These are phyloP conservation scores for Sarcophaga subvicina DNA, from an alignment of 2,888 invertebrate genomes.

Conservation along the genomic window DNA sequence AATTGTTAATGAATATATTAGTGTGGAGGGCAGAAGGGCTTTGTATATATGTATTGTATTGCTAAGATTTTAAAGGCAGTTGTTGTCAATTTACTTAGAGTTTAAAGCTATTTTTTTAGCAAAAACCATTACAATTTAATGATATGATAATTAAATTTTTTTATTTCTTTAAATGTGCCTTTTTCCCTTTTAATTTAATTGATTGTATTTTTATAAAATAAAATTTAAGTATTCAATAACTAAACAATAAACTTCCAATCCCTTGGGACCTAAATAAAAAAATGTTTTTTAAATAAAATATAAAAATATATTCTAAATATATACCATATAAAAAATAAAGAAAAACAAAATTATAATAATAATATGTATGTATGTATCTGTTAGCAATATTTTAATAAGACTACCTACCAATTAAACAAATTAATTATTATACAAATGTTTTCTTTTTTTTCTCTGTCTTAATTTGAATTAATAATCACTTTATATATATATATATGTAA, in stretches of 20 bases:
- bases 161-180: constrained; percentile 26
- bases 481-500: no score
- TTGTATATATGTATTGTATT: no score
- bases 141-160: neutral
- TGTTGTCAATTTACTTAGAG: no score
- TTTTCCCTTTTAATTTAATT: constrained; percentile 10
- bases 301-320: no score
- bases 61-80: no score
- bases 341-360: no score
- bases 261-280: constrained; percentile 34
- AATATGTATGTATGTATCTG: neutral
- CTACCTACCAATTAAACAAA: neutral
- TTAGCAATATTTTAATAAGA: constrained; percentile 37
- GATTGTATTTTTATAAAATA: neutral
- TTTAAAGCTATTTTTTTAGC: no score
- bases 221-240: constrained; percentile 1
- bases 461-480: no score
- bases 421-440: constrained; percentile 10
- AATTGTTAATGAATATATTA: no score
- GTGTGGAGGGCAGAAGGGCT: no score
- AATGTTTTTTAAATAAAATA: neutral
- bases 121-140: no score
- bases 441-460: neutral
- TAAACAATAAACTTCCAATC: constrained; percentile 3
- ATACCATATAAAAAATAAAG: no score